phyloP scores from a whole-genome alignment of 2,113 vertebrate species.

The Macquaria australasica region DNA sequence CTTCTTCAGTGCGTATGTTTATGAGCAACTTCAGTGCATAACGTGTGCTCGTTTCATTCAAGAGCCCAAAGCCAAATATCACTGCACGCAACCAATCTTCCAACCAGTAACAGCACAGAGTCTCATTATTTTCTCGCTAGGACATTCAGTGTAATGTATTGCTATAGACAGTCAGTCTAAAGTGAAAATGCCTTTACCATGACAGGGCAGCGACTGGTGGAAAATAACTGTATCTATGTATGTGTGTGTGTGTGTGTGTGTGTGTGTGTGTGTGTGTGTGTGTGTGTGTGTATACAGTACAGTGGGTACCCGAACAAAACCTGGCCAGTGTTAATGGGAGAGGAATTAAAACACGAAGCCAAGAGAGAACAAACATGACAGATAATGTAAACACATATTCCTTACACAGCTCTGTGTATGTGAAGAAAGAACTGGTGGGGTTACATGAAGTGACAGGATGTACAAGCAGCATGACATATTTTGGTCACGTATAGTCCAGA shows the following conservation, averaged over 20 bases:
- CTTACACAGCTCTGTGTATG: slow-evolving; percentile 49
- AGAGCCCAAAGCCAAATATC: slow-evolving; percentile 45
- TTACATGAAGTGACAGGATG: slow-evolving; percentile 20
- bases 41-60: slow-evolving; percentile 47
- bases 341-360: slow-evolving; percentile 54
- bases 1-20: slow-evolving; percentile 69
- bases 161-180: slow-evolving; percentile 47
- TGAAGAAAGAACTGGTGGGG: slow-evolving; percentile 5
- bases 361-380: slow-evolving; percentile 53
- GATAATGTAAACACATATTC: slow-evolving; percentile 70
- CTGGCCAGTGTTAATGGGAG: slow-evolving; percentile 59
- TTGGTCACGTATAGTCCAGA: slow-evolving; percentile 68
- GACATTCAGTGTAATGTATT: slow-evolving; percentile 61
- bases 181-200: slow-evolving; percentile 38
- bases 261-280: background rate
- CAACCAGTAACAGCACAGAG: slow-evolving; percentile 44
- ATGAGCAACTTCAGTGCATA: slow-evolving; percentile 72
- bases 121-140: slow-evolving; percentile 28
- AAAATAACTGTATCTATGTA: background rate
- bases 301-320: slow-evolving; percentile 40
- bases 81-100: slow-evolving; percentile 54
- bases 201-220: slow-evolving; percentile 43
- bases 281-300: slow-evolving; percentile 22
- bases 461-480: slow-evolving; percentile 58
- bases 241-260: background rate